phyloP scores from a whole-genome alignment of 53 echinoderm and acorn worm genomes.

The Luidia sarsii region DNA sequence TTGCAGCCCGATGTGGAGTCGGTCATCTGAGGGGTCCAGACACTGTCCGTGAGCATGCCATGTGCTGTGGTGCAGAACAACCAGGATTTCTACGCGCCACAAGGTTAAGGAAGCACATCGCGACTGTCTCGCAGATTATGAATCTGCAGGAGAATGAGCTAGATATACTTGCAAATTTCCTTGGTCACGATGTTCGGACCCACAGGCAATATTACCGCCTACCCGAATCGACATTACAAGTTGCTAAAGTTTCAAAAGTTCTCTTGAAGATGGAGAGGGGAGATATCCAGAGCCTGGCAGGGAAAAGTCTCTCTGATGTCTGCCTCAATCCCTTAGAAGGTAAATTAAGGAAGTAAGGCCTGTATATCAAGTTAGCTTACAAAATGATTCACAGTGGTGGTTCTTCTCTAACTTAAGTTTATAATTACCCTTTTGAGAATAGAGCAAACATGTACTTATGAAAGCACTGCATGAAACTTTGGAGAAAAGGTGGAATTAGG shows the following conservation, averaged over 20 bases:
- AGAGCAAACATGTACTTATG: no score
- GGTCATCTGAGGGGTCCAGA: constrained; percentile 68
- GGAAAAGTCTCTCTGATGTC: constrained; percentile 60
- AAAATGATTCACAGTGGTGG: neutral
- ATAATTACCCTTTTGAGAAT: neutral
- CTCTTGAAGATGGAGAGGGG: constrained; percentile 71
- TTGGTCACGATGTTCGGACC: constrained; percentile 72
- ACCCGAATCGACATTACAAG: constrained; percentile 66
- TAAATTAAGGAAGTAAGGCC: neutral
- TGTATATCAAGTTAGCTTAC: neutral
- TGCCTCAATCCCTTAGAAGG: constrained; percentile 30
- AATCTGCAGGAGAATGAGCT: constrained; percentile 78
- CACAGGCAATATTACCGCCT: constrained; percentile 74
- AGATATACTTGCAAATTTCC: constrained; percentile 65
- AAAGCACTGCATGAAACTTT: neutral
- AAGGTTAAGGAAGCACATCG: constrained; percentile 72
- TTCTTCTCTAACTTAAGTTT: neutral
- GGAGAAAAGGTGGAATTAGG: no score
- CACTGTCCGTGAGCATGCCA: constrained; percentile 59
- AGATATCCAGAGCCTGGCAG: constrained; percentile 40
- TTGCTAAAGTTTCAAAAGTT: constrained; percentile 75
- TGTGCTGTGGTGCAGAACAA: constrained; percentile 53
- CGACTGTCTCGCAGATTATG: constrained; percentile 72
- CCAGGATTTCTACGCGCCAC: constrained; percentile 71
- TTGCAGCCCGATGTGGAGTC: constrained; percentile 43